Evolutionary conservation across 2,888 invertebrate genomes (phyloP).

Genomic region (Emmelina monodactyla): DNA sequence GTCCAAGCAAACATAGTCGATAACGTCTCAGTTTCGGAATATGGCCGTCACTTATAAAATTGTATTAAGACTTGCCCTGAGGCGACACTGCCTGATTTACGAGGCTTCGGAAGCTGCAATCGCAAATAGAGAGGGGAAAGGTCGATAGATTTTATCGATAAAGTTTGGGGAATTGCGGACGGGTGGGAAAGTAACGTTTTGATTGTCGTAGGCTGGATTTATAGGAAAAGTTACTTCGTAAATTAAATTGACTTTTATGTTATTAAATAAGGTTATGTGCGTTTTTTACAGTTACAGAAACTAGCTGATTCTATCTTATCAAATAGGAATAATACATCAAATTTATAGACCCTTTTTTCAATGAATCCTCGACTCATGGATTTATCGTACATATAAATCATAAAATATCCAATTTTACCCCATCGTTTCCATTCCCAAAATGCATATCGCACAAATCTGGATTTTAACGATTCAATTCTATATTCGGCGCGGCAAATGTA

Average conservation of each 20-base stretch:
- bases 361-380: too few species aligned
- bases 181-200: too few species aligned
- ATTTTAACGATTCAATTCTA: slow-evolving; percentile 30
- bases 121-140: slow-evolving; percentile 23
- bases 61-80: slow-evolving; percentile 54
- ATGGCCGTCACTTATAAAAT: slow-evolving; percentile 45
- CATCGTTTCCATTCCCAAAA: slow-evolving; percentile 3
- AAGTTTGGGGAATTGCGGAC: too few species aligned
- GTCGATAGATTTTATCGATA: slow-evolving; percentile 12
- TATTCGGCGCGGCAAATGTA: slow-evolving; percentile 12
- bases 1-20: slow-evolving; percentile 19
- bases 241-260: too few species aligned
- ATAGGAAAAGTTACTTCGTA: too few species aligned
- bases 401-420: slow-evolving; percentile 11
- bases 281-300: too few species aligned
- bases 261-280: too few species aligned
- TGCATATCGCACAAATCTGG: slow-evolving; percentile 20
- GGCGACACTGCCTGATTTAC: slow-evolving; percentile 16
- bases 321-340: too few species aligned
- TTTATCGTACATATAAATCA: slow-evolving; percentile 8
- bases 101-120: slow-evolving; percentile 39
- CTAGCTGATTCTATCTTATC: too few species aligned
- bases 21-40: slow-evolving; percentile 20
- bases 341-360: too few species aligned
- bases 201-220: too few species aligned